Conservation (phyloP, 2,888 invertebrate species). For the Andrena fulva region DNA sequence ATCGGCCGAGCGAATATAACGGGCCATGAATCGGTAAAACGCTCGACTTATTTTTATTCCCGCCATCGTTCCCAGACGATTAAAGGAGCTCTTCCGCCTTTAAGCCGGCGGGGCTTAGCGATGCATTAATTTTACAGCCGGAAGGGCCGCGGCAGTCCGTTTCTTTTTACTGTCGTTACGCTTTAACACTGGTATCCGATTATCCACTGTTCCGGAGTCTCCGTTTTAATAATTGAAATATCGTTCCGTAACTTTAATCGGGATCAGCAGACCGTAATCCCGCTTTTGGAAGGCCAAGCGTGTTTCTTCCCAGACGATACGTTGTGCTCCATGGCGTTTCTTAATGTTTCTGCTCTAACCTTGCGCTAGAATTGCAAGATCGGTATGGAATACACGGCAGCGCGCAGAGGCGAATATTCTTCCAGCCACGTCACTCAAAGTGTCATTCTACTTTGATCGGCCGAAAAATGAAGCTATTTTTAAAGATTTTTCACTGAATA, state of each 20-base stretch:
- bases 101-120: slow-evolving; percentile 36
- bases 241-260: slow-evolving; percentile 13
- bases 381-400: background rate
- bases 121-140: slow-evolving; percentile 31
- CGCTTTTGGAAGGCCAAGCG: background rate
- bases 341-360: background rate
- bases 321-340: background rate
- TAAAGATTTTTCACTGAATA: too few species aligned
- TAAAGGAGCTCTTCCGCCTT: slow-evolving; percentile 35
- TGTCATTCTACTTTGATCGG: too few species aligned
- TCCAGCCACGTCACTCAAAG: too few species aligned
- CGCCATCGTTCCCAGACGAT: slow-evolving; percentile 9
- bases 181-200: slow-evolving; percentile 30
- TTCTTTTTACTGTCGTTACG: slow-evolving; percentile 10
- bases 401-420: too few species aligned
- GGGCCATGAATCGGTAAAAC: slow-evolving; percentile 19
- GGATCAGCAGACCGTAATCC: slow-evolving; percentile 9
- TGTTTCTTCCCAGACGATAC: background rate
- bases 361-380: background rate
- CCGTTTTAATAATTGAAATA: slow-evolving; percentile 19
- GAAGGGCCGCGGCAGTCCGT: background rate
- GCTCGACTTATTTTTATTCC: slow-evolving; percentile 32
- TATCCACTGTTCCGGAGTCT: background rate
- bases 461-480: too few species aligned
- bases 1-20: background rate